Percentiles rank a stretch among this genome's conserved stretches.
Conservation (phyloP, 2,113 vertebrate genomes). For the Regulus satrapa region DNA sequence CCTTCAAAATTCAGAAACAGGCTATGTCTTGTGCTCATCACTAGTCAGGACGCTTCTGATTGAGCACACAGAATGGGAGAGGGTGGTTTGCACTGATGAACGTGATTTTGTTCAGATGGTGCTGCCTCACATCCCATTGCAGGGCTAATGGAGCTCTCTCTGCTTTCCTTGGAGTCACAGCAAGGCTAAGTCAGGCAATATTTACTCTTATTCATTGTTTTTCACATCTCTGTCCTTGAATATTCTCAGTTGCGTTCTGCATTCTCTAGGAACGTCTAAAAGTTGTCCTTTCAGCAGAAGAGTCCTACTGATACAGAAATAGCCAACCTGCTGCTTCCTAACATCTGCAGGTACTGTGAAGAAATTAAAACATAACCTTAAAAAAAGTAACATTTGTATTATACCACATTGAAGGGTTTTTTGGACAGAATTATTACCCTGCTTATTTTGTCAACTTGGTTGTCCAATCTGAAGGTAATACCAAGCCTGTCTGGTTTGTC, state of each 20-base stretch:
- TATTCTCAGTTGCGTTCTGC: not conserved
- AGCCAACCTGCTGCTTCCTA: not conserved
- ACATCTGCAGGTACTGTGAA: not conserved
- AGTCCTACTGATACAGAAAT: not conserved
- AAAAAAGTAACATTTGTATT: constrained; percentile 24
- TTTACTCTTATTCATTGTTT: not conserved
- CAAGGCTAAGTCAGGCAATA: not conserved
- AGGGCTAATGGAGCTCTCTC: not conserved
- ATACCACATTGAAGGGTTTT: constrained; percentile 76
- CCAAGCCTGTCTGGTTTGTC: not conserved
- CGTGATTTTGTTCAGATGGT: not conserved
- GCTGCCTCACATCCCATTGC: not conserved
- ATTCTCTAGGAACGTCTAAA: not conserved
- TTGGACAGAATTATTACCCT: constrained; percentile 79
- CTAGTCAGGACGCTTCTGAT: rapidly evolving
- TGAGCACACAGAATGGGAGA: not conserved
- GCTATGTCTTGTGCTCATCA: not conserved
- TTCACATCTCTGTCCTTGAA: not conserved
- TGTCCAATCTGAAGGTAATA: constrained; percentile 82
- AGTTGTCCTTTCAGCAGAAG: not conserved
- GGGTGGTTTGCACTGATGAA: not conserved
- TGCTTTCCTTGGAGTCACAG: not conserved
- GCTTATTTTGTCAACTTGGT: constrained; percentile 84
- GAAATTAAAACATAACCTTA: not conserved
- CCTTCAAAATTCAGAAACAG: not conserved